phyloP scores from a whole-genome alignment of 23 tunicate genomes.

The Botrylloides violaceus region DNA sequence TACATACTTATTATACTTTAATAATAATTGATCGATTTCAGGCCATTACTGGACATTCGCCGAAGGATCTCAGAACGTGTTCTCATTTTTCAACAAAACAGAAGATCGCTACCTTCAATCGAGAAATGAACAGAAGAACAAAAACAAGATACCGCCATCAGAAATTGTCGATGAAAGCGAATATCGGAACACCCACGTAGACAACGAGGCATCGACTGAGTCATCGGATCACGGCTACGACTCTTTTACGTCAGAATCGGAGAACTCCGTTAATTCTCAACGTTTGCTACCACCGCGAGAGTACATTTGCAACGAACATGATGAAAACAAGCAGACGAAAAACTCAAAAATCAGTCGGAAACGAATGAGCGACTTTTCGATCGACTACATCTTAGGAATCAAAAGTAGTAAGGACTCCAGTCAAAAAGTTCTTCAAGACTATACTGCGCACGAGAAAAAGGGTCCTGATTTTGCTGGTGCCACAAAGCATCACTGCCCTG shows the following conservation, averaged over 20 bases:
- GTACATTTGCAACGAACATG: not conserved
- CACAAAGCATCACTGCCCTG: no score
- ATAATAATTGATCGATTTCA: not conserved
- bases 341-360: not conserved
- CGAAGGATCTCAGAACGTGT: slow-evolving; percentile 42
- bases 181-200: not conserved
- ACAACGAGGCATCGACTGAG: not conserved
- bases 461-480: no score
- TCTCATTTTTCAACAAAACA: slow-evolving; percentile 15
- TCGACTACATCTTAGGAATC: slow-evolving; percentile 30
- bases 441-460: no score
- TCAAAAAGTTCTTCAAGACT: no score
- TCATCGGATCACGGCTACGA: slow-evolving; percentile 22
- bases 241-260: slow-evolving; percentile 18
- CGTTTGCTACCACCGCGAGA: not conserved
- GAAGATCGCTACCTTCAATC: not conserved
- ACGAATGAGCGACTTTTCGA: slow-evolving; percentile 35
- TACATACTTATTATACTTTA: no score
- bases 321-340: not conserved
- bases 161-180: not conserved
- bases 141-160: not conserved
- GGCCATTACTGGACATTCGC: slow-evolving; percentile 79
- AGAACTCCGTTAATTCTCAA: not conserved
- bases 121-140: not conserved
- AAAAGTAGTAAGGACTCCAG: not conserved